phyloP scores from a whole-genome alignment of 92 coral and sea anemone genomes.

The Metridium senile region DNA sequence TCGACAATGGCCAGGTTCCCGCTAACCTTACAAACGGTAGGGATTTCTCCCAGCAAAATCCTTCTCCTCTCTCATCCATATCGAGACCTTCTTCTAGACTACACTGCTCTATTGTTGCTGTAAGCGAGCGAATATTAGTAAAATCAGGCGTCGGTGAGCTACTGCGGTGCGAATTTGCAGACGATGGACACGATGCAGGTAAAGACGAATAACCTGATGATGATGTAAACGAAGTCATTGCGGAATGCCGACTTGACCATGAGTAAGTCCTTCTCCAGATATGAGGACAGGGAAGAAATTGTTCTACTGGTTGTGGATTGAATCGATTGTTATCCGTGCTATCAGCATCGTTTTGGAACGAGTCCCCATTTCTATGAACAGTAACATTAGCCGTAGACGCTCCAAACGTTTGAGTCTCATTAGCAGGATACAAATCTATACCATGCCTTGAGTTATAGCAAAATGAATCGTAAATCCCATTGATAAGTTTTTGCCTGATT shows the following conservation, averaged over 20 bases:
- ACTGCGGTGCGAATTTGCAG: slow-evolving; percentile 95
- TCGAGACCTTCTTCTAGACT: slow-evolving; percentile 60
- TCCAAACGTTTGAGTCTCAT: slow-evolving; percentile 30
- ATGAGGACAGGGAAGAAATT: slow-evolving; percentile 35
- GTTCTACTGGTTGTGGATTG: slow-evolving; percentile 19
- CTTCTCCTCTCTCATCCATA: slow-evolving; percentile 47
- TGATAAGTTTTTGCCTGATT: slow-evolving; percentile 73
- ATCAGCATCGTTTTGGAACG: slow-evolving; percentile 14
- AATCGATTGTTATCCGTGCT: slow-evolving; percentile 7
- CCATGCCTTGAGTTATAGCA: slow-evolving; percentile 76
- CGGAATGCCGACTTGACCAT: slow-evolving; percentile 76
- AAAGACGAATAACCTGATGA: slow-evolving; percentile 96
- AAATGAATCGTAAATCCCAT: slow-evolving; percentile 82
- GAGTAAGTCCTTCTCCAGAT: slow-evolving; percentile 65
- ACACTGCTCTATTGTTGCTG: slow-evolving; percentile 70
- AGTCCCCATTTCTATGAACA: slow-evolving; percentile 17
- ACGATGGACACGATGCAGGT: slow-evolving; percentile 93
- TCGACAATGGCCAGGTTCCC: slow-evolving; percentile 69
- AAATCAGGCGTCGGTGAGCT: slow-evolving; percentile 96
- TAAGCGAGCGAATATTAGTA: slow-evolving; percentile 71
- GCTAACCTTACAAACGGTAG: slow-evolving; percentile 10
- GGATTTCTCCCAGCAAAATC: slow-evolving; percentile 25
- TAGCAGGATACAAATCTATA: slow-evolving; percentile 61
- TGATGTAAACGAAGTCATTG: slow-evolving; percentile 62
- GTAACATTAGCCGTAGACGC: slow-evolving; percentile 24